phyloP scores from a whole-genome alignment of 2,888 invertebrate genomes.

The Noctua fimbriata region DNA sequence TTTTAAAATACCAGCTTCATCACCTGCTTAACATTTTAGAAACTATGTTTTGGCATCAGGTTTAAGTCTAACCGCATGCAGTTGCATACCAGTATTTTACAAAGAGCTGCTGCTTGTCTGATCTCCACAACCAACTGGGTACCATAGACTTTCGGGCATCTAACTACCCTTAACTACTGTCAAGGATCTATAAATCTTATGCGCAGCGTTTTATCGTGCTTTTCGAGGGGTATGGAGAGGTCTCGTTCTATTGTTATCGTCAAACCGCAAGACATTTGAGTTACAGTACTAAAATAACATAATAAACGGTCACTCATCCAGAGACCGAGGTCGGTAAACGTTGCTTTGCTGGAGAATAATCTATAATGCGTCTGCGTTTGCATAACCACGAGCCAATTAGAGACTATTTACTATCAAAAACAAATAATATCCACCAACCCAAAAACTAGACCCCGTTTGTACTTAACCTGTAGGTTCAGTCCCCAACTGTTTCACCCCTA shows the following conservation, averaged over 20 bases:
- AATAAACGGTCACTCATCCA: neutral
- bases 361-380: neutral
- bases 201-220: neutral
- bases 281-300: too few relatives aligned
- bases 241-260: too few relatives aligned
- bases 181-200: neutral
- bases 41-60: neutral
- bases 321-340: neutral
- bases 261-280: too few relatives aligned
- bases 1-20: neutral
- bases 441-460: slow-evolving; percentile 18
- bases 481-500: slow-evolving; percentile 34
- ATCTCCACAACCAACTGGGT: neutral
- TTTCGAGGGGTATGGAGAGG: neutral
- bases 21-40: too few relatives aligned
- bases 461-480: slow-evolving; percentile 27
- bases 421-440: neutral
- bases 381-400: too few relatives aligned
- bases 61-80: neutral
- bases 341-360: neutral
- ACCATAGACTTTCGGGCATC: too few relatives aligned
- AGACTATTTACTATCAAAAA: neutral
- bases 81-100: too few relatives aligned
- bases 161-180: too few relatives aligned
- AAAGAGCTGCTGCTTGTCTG: too few relatives aligned